Base-by-base conservation (phyloP, 2,888 invertebrate genomes). In the Sinodicranocentrus sp. region DNA sequence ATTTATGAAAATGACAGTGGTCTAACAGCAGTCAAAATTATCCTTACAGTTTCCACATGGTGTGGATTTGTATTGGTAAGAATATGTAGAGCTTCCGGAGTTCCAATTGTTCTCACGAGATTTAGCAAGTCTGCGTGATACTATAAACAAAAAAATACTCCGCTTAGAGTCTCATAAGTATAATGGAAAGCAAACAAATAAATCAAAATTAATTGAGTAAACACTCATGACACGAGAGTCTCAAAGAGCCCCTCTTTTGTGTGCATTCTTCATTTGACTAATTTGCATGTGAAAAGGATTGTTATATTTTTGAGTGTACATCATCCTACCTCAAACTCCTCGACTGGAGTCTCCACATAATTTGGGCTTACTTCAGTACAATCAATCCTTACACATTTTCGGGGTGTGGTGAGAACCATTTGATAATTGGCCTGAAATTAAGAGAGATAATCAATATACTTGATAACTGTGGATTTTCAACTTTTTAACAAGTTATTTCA, bases 41-140 rank as follows among this genome's bases (percentile, higher is more conserved):
- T 91, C 79, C 93, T 92, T 0, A 95, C 92, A 0, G 94, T 93
- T 73, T 93, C 92, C 0, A 93, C 92, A 0, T 94, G 91, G 19
- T 92, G 91, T 87, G 92, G 92, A 23, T 93, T 93, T 86, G 93
- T 91, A 52, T 90, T 91, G 89, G 92, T 92, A 0, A 94, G 92
- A 0, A 92, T 90, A 15, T 93, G 90, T 15, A 93, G 91, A 3
- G 92, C 93, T 88, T 93, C 93, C 73, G 93, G 93, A 0, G 93
- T 93, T 0, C 93, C 92, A 80, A 94, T 94, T 0, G 92, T 92
- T 90, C 93, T 91, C 84, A 95, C 94, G 73, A 96, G 90, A 21
- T 94, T 93, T 90, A 94, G 94, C 0, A 95, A 91, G 90, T 96
- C 96, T 0, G 95, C 94, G 89, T 93, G 94, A 90, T 94, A 96